Conservation (phyloP, 2,888 invertebrate genomes). For the Microctonus brassicae region DNA sequence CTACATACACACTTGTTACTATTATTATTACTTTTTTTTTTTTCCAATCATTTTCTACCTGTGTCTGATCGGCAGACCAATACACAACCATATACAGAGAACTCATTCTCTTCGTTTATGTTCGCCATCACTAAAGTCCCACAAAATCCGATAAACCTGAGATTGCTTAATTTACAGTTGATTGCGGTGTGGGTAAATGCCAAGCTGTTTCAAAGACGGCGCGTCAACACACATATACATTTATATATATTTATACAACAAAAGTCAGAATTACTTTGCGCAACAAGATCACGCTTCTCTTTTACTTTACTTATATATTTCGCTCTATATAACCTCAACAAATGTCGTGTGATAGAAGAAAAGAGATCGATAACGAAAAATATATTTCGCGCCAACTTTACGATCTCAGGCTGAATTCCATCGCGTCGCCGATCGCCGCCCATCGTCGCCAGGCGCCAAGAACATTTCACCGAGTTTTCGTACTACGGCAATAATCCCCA, state of each 20-base stretch:
- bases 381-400: slow-evolving; percentile 44
- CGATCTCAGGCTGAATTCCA: slow-evolving; percentile 28
- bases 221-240: neutral
- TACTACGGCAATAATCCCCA: slow-evolving; percentile 15
- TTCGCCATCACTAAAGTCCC: slow-evolving; percentile 35
- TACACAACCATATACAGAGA: neutral
- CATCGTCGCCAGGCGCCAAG: slow-evolving; percentile 29
- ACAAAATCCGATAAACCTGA: slow-evolving; percentile 46
- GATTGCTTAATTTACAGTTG: slow-evolving; percentile 48
- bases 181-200: slow-evolving; percentile 47
- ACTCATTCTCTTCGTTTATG: slow-evolving; percentile 29
- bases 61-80: neutral
- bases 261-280: slow-evolving; percentile 18
- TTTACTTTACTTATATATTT: neutral
- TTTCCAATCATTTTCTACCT: neutral
- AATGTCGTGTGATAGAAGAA: slow-evolving; percentile 8
- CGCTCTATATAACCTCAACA: slow-evolving; percentile 10
- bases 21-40: neutral
- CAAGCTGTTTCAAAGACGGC: slow-evolving; percentile 31
- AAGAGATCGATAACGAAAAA: slow-evolving; percentile 31
- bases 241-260: neutral
- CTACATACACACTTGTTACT: neutral
- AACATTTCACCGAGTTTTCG: slow-evolving; percentile 22
- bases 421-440: slow-evolving; percentile 20
- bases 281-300: slow-evolving; percentile 15